phyloP scores from a whole-genome alignment of 2,113 vertebrate genomes.

The Dasyornis broadbenti region DNA sequence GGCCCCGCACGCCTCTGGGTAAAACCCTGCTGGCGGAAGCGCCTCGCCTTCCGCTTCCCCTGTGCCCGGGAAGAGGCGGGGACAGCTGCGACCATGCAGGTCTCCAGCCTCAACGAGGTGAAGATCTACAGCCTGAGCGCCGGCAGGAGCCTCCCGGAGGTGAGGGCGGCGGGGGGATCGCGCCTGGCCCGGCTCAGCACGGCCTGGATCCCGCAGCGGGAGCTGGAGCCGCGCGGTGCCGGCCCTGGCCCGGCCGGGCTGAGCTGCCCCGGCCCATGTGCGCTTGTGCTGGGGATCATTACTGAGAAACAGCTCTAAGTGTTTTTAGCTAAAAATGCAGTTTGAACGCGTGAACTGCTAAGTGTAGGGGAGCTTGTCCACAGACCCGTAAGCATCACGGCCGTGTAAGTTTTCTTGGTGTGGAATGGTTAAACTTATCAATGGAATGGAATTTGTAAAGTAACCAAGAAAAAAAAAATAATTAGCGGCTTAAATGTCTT shows the following conservation, averaged over 20 bases:
- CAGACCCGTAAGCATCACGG: accelerated
- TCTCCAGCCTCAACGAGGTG: conserved; percentile 92
- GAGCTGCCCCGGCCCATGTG: background rate
- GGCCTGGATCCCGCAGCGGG: background rate
- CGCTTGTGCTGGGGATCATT: accelerated
- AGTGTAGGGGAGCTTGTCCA: no score
- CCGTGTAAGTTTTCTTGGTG: background rate
- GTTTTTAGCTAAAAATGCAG: accelerated
- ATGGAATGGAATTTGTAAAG: background rate
- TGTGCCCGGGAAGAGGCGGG: background rate
- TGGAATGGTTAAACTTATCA: background rate
- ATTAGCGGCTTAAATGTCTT: background rate
- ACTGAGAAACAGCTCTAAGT: accelerated
- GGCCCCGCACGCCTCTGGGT: accelerated
- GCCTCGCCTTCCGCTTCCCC: background rate
- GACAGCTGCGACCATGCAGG: conserved; percentile 77
- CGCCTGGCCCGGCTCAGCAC: no score
- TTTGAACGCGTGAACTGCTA: accelerated
- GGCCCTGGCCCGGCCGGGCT: background rate
- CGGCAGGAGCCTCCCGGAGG: conserved; percentile 95
- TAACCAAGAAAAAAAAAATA: background rate
- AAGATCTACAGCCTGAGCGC: conserved; percentile 97
- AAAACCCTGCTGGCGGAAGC: background rate
- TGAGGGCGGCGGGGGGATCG: conserved; percentile 50
- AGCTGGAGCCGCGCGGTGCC: background rate